Evolutionary conservation across 2,797 vertebrate genomes (phyloP).

Genomic region (Lagocephalus sceleratus): DNA sequence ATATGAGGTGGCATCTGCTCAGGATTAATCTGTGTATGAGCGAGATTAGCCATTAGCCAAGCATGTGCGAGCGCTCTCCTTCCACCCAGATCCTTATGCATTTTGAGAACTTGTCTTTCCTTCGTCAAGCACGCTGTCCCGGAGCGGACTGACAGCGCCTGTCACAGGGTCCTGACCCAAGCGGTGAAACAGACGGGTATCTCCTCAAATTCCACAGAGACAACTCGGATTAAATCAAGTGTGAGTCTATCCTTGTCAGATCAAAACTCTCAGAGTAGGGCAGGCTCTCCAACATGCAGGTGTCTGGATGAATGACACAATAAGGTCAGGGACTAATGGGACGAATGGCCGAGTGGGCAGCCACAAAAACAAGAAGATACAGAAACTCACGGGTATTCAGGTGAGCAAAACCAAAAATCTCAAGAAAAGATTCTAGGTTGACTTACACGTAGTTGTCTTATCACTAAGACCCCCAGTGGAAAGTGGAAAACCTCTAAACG

Average conservation of each 20-base stretch:
- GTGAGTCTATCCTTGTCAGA: slow-evolving; percentile 70
- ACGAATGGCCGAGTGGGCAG: slow-evolving; percentile 41
- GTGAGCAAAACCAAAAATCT: too few relatives aligned
- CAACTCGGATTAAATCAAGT: slow-evolving; percentile 69
- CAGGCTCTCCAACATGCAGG: slow-evolving; percentile 60
- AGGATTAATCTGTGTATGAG: slow-evolving; percentile 23
- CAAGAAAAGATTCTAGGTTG: too few relatives aligned
- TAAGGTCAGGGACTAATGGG: slow-evolving; percentile 59
- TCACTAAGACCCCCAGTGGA: too few relatives aligned
- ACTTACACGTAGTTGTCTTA: too few relatives aligned
- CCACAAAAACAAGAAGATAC: slow-evolving; percentile 11
- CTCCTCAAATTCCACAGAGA: slow-evolving; percentile 53
- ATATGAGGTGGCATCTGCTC: slow-evolving; percentile 33
- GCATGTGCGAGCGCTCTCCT: slow-evolving; percentile 15
- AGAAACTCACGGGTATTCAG: background rate
- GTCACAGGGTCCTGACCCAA: slow-evolving; percentile 66
- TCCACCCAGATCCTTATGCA: slow-evolving; percentile 10
- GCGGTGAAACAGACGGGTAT: slow-evolving; percentile 54
- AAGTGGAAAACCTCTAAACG: too few relatives aligned
- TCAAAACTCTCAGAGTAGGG: slow-evolving; percentile 65
- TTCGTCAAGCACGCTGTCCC: slow-evolving; percentile 11
- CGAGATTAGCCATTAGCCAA: slow-evolving; percentile 32
- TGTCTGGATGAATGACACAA: slow-evolving; percentile 66
- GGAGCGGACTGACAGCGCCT: slow-evolving; percentile 52
- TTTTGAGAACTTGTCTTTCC: slow-evolving; percentile 15